A percentile compares a stretch with the other conserved stretches of the same genome.
phyloP scores from a whole-genome alignment of 2,797 vertebrate species.

The Rhinoraja longicauda region DNA sequence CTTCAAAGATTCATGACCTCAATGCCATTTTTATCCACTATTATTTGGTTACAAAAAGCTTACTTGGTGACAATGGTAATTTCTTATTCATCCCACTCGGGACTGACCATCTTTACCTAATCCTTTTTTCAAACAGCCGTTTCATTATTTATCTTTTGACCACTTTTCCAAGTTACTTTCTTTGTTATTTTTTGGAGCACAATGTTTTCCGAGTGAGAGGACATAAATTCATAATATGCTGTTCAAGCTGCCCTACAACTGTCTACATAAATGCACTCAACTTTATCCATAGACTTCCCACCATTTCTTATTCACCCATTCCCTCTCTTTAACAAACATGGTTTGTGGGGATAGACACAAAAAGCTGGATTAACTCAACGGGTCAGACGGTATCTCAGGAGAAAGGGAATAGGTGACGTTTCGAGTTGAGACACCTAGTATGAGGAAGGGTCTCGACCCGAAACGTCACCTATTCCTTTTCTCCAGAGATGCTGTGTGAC shows the following conservation, averaged over 20 bases:
- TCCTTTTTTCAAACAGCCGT: background rate
- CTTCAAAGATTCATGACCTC: conserved; percentile 11
- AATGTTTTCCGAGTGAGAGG: background rate
- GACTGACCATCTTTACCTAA: background rate
- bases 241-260: background rate
- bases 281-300: background rate
- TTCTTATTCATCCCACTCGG: background rate
- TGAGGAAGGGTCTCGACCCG: no score
- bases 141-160: background rate
- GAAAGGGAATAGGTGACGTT: no score
- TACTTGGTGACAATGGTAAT: conserved; percentile 14
- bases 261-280: background rate
- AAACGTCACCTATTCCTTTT: no score
- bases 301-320: no score
- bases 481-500: no score
- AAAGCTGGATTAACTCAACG: no score
- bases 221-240: background rate
- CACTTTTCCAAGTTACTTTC: background rate
- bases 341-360: background rate
- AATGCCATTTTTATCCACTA: conserved; percentile 16
- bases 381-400: no score
- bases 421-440: no score
- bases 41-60: background rate
- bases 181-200: background rate
- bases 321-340: background rate